Evolutionary conservation across 2,113 vertebrate species (phyloP).

Genomic region (Numida meleagris): DNA sequence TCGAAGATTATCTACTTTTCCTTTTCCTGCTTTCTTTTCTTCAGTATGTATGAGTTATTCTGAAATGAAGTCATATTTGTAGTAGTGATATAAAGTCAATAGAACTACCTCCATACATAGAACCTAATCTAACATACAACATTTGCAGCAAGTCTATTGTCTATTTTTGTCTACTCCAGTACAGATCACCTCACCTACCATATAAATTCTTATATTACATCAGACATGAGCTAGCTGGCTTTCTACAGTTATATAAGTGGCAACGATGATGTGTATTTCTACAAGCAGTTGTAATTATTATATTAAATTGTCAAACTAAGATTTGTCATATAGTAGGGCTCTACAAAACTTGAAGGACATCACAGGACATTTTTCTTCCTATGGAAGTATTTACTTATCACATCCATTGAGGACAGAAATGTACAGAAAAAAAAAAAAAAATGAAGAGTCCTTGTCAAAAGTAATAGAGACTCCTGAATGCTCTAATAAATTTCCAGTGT

Average conservation of each 20-base stretch:
- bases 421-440: constrained; percentile 30
- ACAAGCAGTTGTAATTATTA: not conserved
- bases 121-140: not conserved
- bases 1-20: not conserved
- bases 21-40: not conserved
- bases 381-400: not conserved
- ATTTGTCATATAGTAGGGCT: constrained; percentile 27
- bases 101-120: not conserved
- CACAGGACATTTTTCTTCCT: not conserved
- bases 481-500: constrained; percentile 4
- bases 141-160: not conserved
- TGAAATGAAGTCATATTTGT: not conserved
- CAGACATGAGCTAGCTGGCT: not conserved
- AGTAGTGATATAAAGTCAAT: not conserved
- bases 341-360: constrained; percentile 60
- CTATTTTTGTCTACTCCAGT: not conserved
- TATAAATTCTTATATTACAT: not conserved
- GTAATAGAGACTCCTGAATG: not conserved
- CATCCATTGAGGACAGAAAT: not conserved
- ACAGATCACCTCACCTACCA: not conserved
- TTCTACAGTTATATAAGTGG: not conserved
- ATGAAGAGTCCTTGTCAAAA: constrained; percentile 3
- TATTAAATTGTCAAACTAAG: constrained; percentile 35
- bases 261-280: not conserved
- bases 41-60: not conserved